A percentile compares a stretch with the other conserved stretches of the same genome.
phyloP scores from a whole-genome alignment of 2,797 vertebrate species.

The Centropyge bicolor region DNA sequence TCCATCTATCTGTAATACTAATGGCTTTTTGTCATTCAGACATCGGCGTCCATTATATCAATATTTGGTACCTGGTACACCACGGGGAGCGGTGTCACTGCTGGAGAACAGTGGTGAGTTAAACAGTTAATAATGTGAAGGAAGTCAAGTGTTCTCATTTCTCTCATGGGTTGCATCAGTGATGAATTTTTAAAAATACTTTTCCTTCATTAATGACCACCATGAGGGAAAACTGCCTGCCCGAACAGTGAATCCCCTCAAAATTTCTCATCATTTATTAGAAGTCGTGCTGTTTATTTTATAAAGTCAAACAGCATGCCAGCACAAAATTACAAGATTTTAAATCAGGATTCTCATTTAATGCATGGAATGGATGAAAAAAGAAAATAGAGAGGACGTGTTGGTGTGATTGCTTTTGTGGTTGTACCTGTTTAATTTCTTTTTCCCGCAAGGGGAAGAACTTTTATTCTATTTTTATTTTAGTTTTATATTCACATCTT shows the following conservation, averaged over 20 bases:
- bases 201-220: background rate
- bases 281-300: background rate
- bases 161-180: background rate
- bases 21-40: background rate
- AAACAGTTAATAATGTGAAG: slow-evolving; percentile 1
- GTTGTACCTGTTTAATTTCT: background rate
- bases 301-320: background rate
- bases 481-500: too few species aligned
- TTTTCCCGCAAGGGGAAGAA: too few species aligned
- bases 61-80: background rate
- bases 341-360: background rate
- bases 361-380: background rate
- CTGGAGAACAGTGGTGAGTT: background rate
- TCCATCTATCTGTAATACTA: background rate
- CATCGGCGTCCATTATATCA: background rate
- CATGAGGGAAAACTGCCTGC: background rate
- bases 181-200: background rate
- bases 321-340: background rate
- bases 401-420: background rate
- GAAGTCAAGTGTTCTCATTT: background rate
- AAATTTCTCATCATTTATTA: background rate
- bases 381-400: background rate
- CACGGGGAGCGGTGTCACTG: background rate
- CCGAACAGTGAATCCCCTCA: background rate
- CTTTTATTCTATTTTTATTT: too few species aligned